Conservation (phyloP, 2,113 vertebrate species). For the Elaphurus davidianus region DNA sequence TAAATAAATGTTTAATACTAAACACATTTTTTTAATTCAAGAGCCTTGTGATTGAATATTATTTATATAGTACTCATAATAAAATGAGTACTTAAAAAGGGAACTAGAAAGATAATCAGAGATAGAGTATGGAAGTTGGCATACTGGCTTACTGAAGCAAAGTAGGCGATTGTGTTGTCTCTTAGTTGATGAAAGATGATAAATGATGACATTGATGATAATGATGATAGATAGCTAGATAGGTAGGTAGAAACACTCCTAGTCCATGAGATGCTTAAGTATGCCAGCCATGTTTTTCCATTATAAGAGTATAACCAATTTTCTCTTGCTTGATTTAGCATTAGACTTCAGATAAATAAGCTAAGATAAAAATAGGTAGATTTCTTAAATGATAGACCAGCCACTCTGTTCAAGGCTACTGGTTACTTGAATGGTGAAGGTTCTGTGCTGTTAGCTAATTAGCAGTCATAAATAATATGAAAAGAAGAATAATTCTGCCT, state of each 20-base stretch:
- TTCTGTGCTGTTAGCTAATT: conserved; percentile 66
- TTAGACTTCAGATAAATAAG: conserved; percentile 70
- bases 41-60: background rate
- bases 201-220: background rate
- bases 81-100: background rate
- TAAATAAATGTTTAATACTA: background rate
- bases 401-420: conserved; percentile 36
- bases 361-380: conserved; percentile 68
- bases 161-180: background rate
- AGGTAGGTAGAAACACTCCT: background rate
- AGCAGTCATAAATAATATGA: conserved; percentile 51
- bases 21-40: background rate
- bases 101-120: background rate
- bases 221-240: background rate
- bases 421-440: conserved; percentile 48
- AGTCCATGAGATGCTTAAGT: conserved; percentile 30
- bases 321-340: conserved; percentile 71
- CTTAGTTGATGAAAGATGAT: background rate
- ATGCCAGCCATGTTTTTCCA: conserved; percentile 44
- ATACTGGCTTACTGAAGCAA: background rate
- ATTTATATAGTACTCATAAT: background rate
- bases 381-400: conserved; percentile 55
- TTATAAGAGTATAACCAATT: conserved; percentile 57
- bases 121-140: background rate
- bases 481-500: background rate